Evolutionary conservation across 1,140 invertebrate genomes (phyloP).

Genomic region (Heliconius melpomene): DNA sequence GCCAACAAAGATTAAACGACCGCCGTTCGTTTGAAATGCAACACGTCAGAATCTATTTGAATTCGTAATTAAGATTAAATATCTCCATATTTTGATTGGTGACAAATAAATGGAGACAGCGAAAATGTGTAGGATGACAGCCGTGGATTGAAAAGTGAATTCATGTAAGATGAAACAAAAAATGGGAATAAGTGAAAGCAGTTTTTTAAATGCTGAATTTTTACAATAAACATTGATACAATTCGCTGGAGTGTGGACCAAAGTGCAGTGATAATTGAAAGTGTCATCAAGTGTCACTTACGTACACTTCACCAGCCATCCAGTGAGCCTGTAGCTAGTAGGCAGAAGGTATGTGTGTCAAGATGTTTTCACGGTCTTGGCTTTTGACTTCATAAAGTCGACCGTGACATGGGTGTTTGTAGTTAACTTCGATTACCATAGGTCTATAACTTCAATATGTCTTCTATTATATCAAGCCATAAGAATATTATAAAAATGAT

Average conservation of each 20-base stretch:
- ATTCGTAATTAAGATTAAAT: conserved; percentile 68
- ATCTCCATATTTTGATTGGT: conserved; percentile 13
- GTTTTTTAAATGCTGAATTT: conserved; percentile 61
- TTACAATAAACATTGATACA: conserved; percentile 61
- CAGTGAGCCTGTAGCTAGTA: conserved; percentile 54
- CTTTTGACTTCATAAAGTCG: conserved; percentile 58
- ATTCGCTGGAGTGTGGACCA: conserved; percentile 50
- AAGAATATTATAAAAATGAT: neutral
- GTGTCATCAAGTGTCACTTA: conserved; percentile 61
- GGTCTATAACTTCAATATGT: neutral
- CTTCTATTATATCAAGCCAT: neutral
- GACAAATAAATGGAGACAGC: conserved; percentile 47
- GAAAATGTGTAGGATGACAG: conserved; percentile 70
- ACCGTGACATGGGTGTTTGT: conserved; percentile 59
- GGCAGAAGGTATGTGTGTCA: conserved; percentile 66
- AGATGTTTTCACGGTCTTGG: conserved; percentile 72
- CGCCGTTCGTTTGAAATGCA: conserved; percentile 59
- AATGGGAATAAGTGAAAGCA: conserved; percentile 71
- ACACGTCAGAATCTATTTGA: conserved; percentile 55
- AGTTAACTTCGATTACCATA: conserved; percentile 27
- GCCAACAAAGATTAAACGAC: conserved; percentile 52
- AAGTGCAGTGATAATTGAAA: conserved; percentile 75
- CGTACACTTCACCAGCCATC: conserved; percentile 43
- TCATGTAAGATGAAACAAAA: conserved; percentile 61
- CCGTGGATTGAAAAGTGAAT: conserved; percentile 55